Base-by-base conservation (phyloP, 2,113 vertebrate genomes). In the Falco punctatus region DNA sequence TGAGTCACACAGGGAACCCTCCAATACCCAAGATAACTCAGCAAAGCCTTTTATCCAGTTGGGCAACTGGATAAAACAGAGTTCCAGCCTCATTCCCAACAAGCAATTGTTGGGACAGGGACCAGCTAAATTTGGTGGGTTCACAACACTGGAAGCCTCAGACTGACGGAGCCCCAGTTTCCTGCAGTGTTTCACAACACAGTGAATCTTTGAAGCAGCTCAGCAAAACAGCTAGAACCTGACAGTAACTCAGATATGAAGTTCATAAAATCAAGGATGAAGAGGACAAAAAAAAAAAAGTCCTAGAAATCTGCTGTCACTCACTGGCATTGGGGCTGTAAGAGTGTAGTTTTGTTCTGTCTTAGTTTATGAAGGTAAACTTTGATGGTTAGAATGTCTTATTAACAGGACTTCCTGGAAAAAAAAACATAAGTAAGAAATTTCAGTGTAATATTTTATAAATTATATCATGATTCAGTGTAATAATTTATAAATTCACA, bases 111-210 rank as follows among this genome's bases (percentile, higher is more conserved):
- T 92, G 75, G 46, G 33, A 42, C 5, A 13, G 32, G 13, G 44
- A 22, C 18, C 1, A 1, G 15, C 20, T 66, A 61, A 16, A 75
- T n/a, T 65, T 75, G 35, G 40, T 32, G 42, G 13, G 18, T 11
- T 78, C 48, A 70, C 35, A 51, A 3, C 15, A 13, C 16, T 0
- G 0, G 42, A 5, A 54, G 5, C 11, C 15, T 49, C 6, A 7
- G 28, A n/a, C 42, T 13, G 48, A 22, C 1, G 13, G n/a, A 81
- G 33, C 16, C 35, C 16, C 62, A 51, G 24, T 59, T 42, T 70
- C 30, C 58, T 62, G 55, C 13, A 18, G 2, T 0, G 1, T n/a
- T 17, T 62, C 67, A n/a, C 49, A 86, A 5, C 23, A 49, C 20
- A 22, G 5, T 1, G 5, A 40, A 24, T 10, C 27, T 19, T 49